phyloP scores from a whole-genome alignment of 2,888 invertebrate species.

The Drosophila gaucha region DNA sequence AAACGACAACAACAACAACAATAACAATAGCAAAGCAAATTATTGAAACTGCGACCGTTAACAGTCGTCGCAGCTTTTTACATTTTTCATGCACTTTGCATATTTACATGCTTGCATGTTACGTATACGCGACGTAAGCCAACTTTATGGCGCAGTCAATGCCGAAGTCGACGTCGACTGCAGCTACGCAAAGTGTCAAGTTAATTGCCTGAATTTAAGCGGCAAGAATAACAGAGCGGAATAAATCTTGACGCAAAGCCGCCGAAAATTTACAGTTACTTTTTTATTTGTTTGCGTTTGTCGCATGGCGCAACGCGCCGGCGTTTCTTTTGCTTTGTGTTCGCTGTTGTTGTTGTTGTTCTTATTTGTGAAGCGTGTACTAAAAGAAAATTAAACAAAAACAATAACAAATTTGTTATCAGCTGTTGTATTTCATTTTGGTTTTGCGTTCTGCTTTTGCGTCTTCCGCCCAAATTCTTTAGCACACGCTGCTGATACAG shows the following conservation, averaged over 20 bases:
- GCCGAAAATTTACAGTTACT: constrained; percentile 51
- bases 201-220: constrained; percentile 40
- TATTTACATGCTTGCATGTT: constrained; percentile 37
- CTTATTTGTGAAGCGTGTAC: constrained; percentile 24
- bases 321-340: constrained; percentile 13
- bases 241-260: constrained; percentile 23
- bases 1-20: constrained; percentile 11
- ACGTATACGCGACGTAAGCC: constrained; percentile 55
- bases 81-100: constrained; percentile 30
- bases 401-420: constrained; percentile 55
- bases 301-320: constrained; percentile 37
- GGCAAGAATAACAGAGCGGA: constrained; percentile 21
- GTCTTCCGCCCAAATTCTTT: constrained; percentile 34
- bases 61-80: constrained; percentile 26
- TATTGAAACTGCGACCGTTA: constrained; percentile 38
- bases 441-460: constrained; percentile 30
- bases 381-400: constrained; percentile 2
- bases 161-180: neutral
- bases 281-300: constrained; percentile 33
- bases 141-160: constrained; percentile 24
- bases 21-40: constrained; percentile 4
- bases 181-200: constrained; percentile 3
- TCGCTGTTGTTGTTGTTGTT: constrained; percentile 28
- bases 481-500: constrained; percentile 9
- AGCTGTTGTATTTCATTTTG: constrained; percentile 71